These are phyloP conservation scores for Choloepus didactylus DNA, from an alignment of 2,797 vertebrate species.

Conservation along the genomic window DNA sequence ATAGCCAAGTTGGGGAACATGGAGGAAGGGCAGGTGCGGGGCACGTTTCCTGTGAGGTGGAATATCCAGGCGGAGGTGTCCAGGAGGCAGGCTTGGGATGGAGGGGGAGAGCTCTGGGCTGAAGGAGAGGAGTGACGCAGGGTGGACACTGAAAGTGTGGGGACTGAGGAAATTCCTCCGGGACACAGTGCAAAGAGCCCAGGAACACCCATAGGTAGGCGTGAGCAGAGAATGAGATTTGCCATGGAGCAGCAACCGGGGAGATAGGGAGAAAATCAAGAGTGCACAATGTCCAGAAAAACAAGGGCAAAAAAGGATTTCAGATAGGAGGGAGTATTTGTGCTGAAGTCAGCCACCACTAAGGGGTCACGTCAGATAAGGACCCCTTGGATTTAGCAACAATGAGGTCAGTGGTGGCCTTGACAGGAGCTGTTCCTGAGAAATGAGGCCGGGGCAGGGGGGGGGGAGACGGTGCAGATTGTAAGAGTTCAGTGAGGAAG, in stretches of 20 bases:
- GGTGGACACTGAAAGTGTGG: neutral
- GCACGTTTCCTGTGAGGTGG: neutral
- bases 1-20: neutral
- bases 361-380: conserved; percentile 71
- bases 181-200: neutral
- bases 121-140: neutral
- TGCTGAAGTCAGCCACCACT: neutral
- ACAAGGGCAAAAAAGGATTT: conserved; percentile 17
- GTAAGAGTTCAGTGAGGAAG: neutral
- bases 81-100: neutral
- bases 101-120: neutral
- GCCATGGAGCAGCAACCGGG: neutral
- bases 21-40: neutral
- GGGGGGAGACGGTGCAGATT: conserved; percentile 21
- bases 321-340: neutral
- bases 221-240: neutral
- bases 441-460: conserved; percentile 6
- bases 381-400: conserved; percentile 44
- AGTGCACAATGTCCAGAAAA: conserved; percentile 2
- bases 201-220: neutral
- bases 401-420: conserved; percentile 61
- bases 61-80: neutral
- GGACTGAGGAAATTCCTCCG: neutral
- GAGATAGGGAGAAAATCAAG: neutral
- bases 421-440: conserved; percentile 2